These are phyloP conservation scores for Xiphydria camelus DNA, from an alignment of 2,888 invertebrate genomes.

Conservation along the genomic window DNA sequence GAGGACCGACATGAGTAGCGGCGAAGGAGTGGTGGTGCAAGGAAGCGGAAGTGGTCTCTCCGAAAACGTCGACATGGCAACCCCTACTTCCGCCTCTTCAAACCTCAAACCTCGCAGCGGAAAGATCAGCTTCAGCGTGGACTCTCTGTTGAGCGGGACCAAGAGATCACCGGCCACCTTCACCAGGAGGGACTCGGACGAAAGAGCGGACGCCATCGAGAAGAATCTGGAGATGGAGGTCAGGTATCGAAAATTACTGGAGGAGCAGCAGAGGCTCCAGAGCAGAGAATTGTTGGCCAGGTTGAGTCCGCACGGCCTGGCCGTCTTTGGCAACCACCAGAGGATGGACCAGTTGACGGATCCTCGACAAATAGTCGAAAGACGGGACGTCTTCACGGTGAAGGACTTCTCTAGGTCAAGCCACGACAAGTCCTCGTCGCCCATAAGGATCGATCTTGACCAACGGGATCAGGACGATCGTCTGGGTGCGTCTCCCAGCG, in stretches of 20 bases:
- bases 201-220: slow-evolving; percentile 27
- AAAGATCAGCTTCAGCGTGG: slow-evolving; percentile 76
- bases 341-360: slow-evolving; percentile 21
- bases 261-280: slow-evolving; percentile 49
- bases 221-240: slow-evolving; percentile 46
- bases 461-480: slow-evolving; percentile 28
- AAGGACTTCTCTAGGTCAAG: slow-evolving; percentile 50
- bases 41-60: slow-evolving; percentile 29
- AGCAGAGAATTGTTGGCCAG: slow-evolving; percentile 48
- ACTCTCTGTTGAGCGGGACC: slow-evolving; percentile 63
- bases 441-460: slow-evolving; percentile 40
- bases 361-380: slow-evolving; percentile 21
- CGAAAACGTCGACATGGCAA: slow-evolving; percentile 47
- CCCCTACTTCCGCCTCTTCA: slow-evolving; percentile 48
- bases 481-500: not conserved
- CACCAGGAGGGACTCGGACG: slow-evolving; percentile 15
- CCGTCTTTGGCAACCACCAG: slow-evolving; percentile 37
- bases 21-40: slow-evolving; percentile 8
- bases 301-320: slow-evolving; percentile 45
- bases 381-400: slow-evolving; percentile 45
- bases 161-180: slow-evolving; percentile 30
- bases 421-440: slow-evolving; percentile 45
- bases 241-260: slow-evolving; percentile 46
- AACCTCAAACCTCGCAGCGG: slow-evolving; percentile 54
- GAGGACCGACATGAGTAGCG: slow-evolving; percentile 7